These are phyloP conservation scores for Ophiothrix spiculata DNA, from an alignment of 35 echinoderm and acorn worm species.

Conservation along the genomic window DNA sequence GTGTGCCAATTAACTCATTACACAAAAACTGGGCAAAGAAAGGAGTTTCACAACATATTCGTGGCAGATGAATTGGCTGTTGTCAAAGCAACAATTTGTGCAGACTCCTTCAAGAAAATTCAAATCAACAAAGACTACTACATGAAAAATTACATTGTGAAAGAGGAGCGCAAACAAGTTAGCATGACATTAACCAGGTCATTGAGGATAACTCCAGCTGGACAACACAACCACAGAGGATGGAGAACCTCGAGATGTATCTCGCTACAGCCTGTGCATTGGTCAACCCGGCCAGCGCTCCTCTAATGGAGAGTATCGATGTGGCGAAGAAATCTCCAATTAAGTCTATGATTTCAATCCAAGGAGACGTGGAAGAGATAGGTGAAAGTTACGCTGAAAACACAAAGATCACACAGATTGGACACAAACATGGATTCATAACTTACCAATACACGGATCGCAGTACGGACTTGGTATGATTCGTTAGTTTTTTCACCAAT, in stretches of 20 bases:
- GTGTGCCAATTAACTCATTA: background rate
- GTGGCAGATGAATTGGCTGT: background rate
- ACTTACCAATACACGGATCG: too few relatives aligned
- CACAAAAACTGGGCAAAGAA: background rate
- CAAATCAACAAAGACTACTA: background rate
- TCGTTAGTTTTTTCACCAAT: too few relatives aligned
- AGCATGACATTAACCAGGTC: background rate
- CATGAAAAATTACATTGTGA: background rate
- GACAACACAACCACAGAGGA: background rate
- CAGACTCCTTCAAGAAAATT: background rate
- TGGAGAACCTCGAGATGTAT: background rate
- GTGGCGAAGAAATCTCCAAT: background rate
- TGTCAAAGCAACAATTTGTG: background rate
- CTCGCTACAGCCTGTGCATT: background rate
- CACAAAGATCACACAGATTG: too few relatives aligned
- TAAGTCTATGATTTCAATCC: background rate
- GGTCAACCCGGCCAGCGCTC: background rate
- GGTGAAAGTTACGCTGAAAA: too few relatives aligned
- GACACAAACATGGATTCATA: too few relatives aligned
- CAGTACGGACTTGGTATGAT: too few relatives aligned
- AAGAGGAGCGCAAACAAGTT: background rate
- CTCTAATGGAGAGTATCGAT: background rate
- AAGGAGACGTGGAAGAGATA: background rate
- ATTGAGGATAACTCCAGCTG: background rate
- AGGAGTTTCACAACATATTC: background rate